phyloP scores from a whole-genome alignment of 2,888 invertebrate genomes.

The Ernsta delagoae region DNA sequence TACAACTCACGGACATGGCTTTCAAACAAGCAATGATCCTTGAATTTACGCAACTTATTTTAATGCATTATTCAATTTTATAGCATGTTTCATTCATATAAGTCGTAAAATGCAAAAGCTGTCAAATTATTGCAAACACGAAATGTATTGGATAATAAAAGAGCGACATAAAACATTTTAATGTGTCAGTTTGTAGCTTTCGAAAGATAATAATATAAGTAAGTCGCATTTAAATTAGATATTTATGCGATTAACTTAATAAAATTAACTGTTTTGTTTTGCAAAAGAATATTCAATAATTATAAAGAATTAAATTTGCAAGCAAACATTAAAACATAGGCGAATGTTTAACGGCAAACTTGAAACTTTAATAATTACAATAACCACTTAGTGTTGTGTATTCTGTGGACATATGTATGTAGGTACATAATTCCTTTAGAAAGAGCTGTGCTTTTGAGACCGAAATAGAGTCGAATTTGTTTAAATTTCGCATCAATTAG shows the following conservation, averaged over 20 bases:
- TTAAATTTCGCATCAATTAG: no score
- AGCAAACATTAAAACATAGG: no score
- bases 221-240: constrained; percentile 7
- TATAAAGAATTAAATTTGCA: no score
- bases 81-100: background rate
- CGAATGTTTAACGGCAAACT: no score
- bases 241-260: background rate
- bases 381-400: no score
- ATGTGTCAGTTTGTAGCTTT: constrained; percentile 12
- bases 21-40: background rate
- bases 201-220: constrained; percentile 4
- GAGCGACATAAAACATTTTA: constrained; percentile 8
- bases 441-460: no score
- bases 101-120: constrained; percentile 9
- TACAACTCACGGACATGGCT: background rate
- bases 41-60: constrained; percentile 2
- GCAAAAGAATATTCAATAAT: no score
- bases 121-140: constrained; percentile 12
- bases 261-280: background rate
- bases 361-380: no score
- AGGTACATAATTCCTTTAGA: no score
- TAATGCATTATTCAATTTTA: constrained; percentile 8
- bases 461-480: no score
- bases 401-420: no score
- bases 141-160: constrained; percentile 5